Conservation (phyloP, 2,888 invertebrate species). For the Buathra laborator region DNA sequence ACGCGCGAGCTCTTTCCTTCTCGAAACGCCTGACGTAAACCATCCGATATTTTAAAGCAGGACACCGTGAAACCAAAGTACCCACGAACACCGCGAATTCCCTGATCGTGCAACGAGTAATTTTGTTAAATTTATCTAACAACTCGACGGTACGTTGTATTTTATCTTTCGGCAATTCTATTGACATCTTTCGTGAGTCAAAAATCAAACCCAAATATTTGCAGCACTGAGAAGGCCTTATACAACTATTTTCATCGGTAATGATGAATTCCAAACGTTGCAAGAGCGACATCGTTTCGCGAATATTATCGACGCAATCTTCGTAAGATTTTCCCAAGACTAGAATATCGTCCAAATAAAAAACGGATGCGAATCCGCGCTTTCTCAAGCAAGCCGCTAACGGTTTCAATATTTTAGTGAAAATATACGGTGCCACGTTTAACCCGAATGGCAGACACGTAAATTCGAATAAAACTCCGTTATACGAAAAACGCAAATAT, state of each 20-base stretch:
- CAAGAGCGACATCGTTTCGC: neutral
- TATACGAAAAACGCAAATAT: conserved; percentile 25
- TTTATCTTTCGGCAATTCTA: neutral
- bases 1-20: neutral
- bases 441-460: conserved; percentile 12
- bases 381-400: neutral
- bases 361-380: conserved; percentile 5
- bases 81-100: neutral
- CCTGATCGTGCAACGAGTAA: neutral
- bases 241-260: neutral
- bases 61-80: neutral
- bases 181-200: neutral
- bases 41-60: neutral
- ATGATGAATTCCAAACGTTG: neutral
- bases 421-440: neutral
- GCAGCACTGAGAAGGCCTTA: neutral
- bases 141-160: neutral
- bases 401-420: conserved; percentile 5
- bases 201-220: neutral
- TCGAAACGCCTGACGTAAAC: neutral
- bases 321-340: conserved; percentile 1
- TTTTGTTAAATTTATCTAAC: neutral
- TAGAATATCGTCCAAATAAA: neutral
- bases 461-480: conserved; percentile 10
- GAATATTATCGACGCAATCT: conserved; percentile 15